Base-by-base conservation (phyloP, 2,888 invertebrate species). In the Aphelenchoides bicaudatus region DNA sequence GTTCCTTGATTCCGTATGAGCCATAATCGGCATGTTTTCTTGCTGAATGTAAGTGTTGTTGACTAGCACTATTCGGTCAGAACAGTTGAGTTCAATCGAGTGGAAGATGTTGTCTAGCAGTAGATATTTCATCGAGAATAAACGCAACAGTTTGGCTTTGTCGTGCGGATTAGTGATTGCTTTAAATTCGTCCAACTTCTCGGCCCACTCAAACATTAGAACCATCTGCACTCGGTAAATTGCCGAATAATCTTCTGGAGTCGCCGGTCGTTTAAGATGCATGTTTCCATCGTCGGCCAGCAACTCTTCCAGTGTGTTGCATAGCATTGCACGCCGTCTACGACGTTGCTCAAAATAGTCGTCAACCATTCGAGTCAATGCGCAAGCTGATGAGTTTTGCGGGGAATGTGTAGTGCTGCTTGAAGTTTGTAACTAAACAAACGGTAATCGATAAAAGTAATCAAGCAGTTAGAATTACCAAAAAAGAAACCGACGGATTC, bases 131-230 rank as follows among this genome's bases (percentile, higher is more conserved):
- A 74, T 56, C 2, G 71, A 67, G 48, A 75, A 75, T 19, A 67
- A 65, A 34, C 71, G 63, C 2, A 75, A 62, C 4, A 75, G 62
- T 43, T 65, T 65, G 6, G 68, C 67, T 71, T 75, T 75, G 58
- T 75, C 75, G 30, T 61, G 59, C 4, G 73, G 69, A 48, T 68
- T 63, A 27, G 51, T 51, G 3, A 75, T 54, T 53, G 55, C 49
- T 27, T 67, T 56, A 52, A 75, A 75, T 31, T 75, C 75, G 8
- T 72, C 68, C 48, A 75, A 48, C 30, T 71, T 71, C 29, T 73
- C 74, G 1, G 66, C 72, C 75, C 74, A 75, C 65, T 75, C 75
- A 50, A 75, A 75, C 72, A 75, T 71, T 48, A 75, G 58, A 3
- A 62, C 38, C 63, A 68, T 65, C 39, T 68, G 69, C 16, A 68